A percentile compares a stretch with the other conserved stretches of the same genome.
phyloP scores from a whole-genome alignment of 2,113 vertebrate genomes.

The Microcebus griseorufus region DNA sequence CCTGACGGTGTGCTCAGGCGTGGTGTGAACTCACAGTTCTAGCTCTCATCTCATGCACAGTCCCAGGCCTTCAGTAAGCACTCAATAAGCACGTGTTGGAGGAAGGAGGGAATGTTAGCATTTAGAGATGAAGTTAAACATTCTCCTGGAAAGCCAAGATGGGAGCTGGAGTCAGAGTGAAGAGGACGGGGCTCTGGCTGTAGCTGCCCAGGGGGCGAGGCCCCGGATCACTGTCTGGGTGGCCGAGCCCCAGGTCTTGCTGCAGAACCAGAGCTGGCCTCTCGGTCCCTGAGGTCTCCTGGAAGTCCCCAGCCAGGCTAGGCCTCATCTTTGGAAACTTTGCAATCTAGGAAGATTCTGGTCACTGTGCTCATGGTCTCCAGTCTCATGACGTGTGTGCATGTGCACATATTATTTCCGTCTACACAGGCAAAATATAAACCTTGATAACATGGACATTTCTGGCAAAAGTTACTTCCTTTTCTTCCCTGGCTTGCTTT shows the following conservation, averaged over 20 bases:
- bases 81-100: not conserved
- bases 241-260: too few relatives aligned
- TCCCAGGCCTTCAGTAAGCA: not conserved
- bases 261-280: not conserved
- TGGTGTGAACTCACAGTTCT: too few relatives aligned
- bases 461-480: not conserved
- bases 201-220: accelerated
- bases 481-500: not conserved
- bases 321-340: not conserved
- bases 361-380: not conserved
- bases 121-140: not conserved
- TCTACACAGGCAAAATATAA: not conserved
- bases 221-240: not conserved
- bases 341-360: not conserved
- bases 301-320: not conserved
- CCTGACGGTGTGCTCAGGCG: accelerated
- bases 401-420: accelerated
- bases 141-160: not conserved
- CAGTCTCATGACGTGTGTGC: not conserved
- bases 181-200: accelerated
- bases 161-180: not conserved
- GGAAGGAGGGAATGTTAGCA: not conserved
- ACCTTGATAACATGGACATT: not conserved
- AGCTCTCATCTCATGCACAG: not conserved
- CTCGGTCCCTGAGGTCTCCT: not conserved